Base-by-base conservation (phyloP, 2,888 invertebrate species). In the Gasteruption jaculator region DNA sequence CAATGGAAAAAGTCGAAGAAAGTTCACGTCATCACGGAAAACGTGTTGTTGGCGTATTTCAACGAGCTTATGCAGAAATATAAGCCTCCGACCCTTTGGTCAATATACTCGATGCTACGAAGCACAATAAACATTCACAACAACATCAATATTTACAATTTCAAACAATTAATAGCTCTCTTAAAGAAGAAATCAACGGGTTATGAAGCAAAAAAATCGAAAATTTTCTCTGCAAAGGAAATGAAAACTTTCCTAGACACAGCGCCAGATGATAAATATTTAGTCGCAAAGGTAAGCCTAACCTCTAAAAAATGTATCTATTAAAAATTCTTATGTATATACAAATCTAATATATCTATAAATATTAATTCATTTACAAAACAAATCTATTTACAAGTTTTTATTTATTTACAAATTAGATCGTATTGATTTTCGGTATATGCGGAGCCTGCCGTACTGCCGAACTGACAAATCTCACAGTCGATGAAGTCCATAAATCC, bases 171-270 rank as follows among this genome's bases (percentile, higher is more conserved):
- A 6, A 7, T 37, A 33, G 20, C 8, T 7, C 12, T 33, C 3
- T 8, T 7, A 20, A 33, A 33, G 20, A 33, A 20, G 4, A 33
- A 30, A 30, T n/a, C 2, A n/a, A 45, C 48, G 38, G 50, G 48
- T 39, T 53, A 53, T 21, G 27, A 39, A 36, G 43, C 40, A 11
- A 49, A 50, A 24, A 54, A 53, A 46, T 50, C 48, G 6, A 47
- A 49, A 21, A 37, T 49, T 47, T 51, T 53, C 22, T 40, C 46
- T 35, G 33, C 43, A 24, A 48, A 51, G 12, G 35, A 51, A 21
- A 47, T 54, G 33, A 37, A 41, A 36, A 38, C 11, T 10, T 52
- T 54, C 43, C 37, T 54, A 18, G 47, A 50, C 22, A 21, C 46
- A 36, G 50, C 48, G 27, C 37, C 42, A 29, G 37, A 44, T 18